These are phyloP conservation scores for Oreocharis arfaki DNA, from an alignment of 2,113 vertebrate genomes.

Conservation along the genomic window DNA sequence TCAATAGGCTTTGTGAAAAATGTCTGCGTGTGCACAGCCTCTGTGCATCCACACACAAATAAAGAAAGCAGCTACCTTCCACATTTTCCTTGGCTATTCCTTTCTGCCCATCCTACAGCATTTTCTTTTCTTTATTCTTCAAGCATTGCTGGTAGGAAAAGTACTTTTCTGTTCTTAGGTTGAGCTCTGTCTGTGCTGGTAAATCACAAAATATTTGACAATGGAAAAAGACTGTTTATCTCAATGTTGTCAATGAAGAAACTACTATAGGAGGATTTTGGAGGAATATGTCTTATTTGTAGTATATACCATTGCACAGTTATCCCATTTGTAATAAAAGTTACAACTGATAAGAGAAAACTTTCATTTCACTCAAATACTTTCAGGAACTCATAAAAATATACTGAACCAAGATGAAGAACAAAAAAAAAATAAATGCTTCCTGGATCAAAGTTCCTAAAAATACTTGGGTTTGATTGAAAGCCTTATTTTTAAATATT, in stretches of 20 bases:
- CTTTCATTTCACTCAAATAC: not conserved
- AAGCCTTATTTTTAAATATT: not conserved
- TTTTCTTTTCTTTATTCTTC: not conserved
- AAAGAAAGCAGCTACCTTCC: not conserved
- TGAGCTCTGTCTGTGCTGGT: not conserved
- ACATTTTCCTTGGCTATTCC: not conserved
- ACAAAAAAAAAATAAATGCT: not conserved
- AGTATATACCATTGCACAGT: not conserved
- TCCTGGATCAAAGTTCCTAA: not conserved
- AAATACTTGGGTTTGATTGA: not conserved
- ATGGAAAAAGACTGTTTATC: not conserved
- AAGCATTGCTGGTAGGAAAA: not conserved
- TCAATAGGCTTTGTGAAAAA: not conserved
- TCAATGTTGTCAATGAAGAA: not conserved
- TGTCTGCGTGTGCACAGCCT: not conserved
- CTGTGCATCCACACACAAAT: not conserved
- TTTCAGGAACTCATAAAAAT: not conserved
- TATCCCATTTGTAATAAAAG: not conserved
- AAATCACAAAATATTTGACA: not conserved
- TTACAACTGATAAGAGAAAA: not conserved
- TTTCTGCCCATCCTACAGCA: not conserved
- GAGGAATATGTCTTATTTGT: not conserved
- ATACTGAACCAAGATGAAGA: not conserved
- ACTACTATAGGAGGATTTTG: not conserved
- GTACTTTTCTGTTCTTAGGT: not conserved